A percentile compares a stretch with the other conserved stretches of the same genome.
Evolutionary conservation across 2,888 invertebrate genomes (phyloP).

Genomic region (Drosophila subsilvestris): DNA sequence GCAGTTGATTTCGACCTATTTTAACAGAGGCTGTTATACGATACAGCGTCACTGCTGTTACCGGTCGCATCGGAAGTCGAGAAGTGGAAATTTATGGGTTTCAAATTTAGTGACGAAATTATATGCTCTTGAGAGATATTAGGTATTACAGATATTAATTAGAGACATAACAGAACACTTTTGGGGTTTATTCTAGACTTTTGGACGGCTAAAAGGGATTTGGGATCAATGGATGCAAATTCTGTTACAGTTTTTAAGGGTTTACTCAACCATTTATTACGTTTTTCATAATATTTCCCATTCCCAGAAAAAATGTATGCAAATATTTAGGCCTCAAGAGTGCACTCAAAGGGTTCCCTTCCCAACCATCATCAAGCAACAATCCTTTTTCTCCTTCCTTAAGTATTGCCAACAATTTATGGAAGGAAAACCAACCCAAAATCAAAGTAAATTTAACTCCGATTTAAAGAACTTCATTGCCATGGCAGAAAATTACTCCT

Average conservation of each 20-base stretch:
- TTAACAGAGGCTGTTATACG: slow-evolving; percentile 53
- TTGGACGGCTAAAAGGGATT: background rate
- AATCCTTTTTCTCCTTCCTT: slow-evolving; percentile 1
- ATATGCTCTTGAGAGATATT: background rate
- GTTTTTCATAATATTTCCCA: background rate
- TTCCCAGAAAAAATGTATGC: background rate
- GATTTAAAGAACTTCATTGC: slow-evolving; percentile 29
- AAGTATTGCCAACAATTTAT: background rate
- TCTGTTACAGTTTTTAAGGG: background rate
- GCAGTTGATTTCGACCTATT: slow-evolving; percentile 57
- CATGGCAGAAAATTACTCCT: slow-evolving; percentile 24
- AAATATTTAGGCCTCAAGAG: background rate
- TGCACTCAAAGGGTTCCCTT: background rate
- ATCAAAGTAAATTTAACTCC: slow-evolving; percentile 26
- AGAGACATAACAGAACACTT: no score
- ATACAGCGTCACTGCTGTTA: slow-evolving; percentile 14
- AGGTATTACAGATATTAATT: background rate
- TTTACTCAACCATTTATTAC: no score
- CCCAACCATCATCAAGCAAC: no score
- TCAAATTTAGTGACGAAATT: background rate
- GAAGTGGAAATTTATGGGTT: background rate
- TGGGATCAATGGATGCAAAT: background rate
- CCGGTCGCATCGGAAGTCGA: slow-evolving; percentile 16
- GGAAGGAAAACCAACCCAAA: slow-evolving; percentile 33
- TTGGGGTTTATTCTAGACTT: no score